Percentiles rank a stretch among this genome's conserved stretches.
These are phyloP conservation scores for Chaenogobius annularis DNA, from an alignment of 2,113 vertebrate species.

Conservation along the genomic window DNA sequence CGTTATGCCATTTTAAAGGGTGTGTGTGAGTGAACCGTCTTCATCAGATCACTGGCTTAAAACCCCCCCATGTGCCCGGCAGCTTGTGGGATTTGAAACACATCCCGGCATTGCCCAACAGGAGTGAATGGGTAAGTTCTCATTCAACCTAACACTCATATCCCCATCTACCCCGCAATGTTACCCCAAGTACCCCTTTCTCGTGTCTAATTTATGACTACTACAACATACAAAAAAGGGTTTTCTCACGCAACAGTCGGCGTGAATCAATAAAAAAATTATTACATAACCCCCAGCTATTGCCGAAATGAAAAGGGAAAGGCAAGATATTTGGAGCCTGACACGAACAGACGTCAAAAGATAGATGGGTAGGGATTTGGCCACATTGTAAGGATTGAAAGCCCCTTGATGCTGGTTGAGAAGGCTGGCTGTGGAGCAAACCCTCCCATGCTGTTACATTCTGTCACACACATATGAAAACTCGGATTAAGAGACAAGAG, in stretches of 20 bases:
- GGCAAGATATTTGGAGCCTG: constrained; percentile 22
- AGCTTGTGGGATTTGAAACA: constrained; percentile 22
- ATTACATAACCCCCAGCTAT: constrained; percentile 46
- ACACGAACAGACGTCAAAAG: constrained; percentile 7
- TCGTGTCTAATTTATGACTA: background rate
- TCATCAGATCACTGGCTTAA: constrained; percentile 47
- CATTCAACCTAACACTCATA: constrained; percentile 5
- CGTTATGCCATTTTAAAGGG: constrained; percentile 28
- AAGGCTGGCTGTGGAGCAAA: constrained; percentile 25
- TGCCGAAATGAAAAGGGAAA: constrained; percentile 19
- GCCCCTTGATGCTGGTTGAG: constrained; percentile 52
- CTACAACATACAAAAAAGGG: constrained; percentile 1
- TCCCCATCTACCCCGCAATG: constrained; percentile 10
- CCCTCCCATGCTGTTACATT: constrained; percentile 44
- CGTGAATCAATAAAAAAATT: constrained; percentile 17
- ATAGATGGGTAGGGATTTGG: constrained; percentile 49
- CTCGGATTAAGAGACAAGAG: constrained; percentile 37
- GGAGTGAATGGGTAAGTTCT: constrained; percentile 50
- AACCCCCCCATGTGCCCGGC: constrained; percentile 40
- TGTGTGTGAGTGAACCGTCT: constrained; percentile 18
- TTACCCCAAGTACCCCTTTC: constrained; percentile 25
- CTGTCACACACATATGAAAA: constrained; percentile 31
- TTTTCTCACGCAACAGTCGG: constrained; percentile 13
- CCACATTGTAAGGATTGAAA: constrained; percentile 54
- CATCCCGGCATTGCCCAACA: constrained; percentile 22